phyloP scores from a whole-genome alignment of 2,113 vertebrate genomes.

The Brachyhypopomus occidentalis region DNA sequence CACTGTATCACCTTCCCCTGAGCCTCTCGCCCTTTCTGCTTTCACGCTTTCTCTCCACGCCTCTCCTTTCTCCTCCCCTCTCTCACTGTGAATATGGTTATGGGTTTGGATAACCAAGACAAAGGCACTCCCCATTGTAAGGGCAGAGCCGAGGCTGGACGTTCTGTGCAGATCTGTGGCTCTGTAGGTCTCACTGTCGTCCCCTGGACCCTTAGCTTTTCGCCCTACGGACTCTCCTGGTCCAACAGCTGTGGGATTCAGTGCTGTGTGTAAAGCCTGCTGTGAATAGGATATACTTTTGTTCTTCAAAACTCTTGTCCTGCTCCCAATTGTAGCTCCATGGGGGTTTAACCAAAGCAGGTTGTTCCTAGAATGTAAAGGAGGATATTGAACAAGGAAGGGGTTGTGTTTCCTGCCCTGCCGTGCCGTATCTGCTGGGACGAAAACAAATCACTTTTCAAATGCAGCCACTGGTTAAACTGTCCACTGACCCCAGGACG shows the following conservation, averaged over 20 bases:
- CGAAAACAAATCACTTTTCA: background rate
- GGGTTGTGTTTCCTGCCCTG: background rate
- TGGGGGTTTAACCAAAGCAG: background rate
- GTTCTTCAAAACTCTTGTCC: background rate
- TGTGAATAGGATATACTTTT: background rate
- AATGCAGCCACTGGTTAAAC: background rate
- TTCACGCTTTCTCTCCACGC: background rate
- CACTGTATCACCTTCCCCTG: constrained; percentile 32
- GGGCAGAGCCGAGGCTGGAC: background rate
- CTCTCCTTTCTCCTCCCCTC: background rate
- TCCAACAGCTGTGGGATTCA: background rate
- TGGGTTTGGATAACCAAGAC: background rate
- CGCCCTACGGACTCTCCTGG: background rate
- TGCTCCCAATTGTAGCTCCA: background rate
- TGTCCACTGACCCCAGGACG: background rate
- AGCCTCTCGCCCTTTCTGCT: background rate
- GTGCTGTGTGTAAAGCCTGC: background rate
- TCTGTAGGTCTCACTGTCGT: background rate
- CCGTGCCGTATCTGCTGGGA: too few species aligned
- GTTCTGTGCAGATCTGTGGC: too few species aligned
- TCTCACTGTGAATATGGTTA: background rate
- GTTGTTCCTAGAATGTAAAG: background rate
- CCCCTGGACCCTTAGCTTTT: background rate
- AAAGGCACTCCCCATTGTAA: background rate
- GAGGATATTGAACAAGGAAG: background rate